A percentile compares a stretch with the other conserved stretches of the same genome.
Conservation (phyloP, 2,888 invertebrate species). For the Leptodirus hochenwartii region DNA sequence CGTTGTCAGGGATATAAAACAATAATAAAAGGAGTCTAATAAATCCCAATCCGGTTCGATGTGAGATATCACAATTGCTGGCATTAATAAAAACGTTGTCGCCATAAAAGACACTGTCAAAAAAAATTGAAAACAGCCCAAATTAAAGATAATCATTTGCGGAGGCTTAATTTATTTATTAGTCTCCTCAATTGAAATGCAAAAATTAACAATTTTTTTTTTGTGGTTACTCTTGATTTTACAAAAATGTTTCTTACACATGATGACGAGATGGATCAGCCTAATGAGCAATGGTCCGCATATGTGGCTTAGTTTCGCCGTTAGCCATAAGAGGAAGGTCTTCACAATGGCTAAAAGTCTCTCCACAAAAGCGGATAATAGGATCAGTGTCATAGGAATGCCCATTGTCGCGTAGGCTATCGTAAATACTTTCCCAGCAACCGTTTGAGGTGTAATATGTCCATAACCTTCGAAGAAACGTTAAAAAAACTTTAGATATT, state of each 20-base stretch:
- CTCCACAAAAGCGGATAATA: constrained; percentile 68
- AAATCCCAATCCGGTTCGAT: constrained; percentile 71
- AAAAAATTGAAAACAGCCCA: constrained; percentile 7
- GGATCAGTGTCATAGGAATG: constrained; percentile 70
- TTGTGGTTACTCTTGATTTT: too few relatives aligned
- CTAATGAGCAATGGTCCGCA: constrained; percentile 60
- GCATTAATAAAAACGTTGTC: constrained; percentile 49
- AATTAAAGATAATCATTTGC: constrained; percentile 6
- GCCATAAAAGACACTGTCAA: constrained; percentile 34
- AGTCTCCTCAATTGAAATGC: too few relatives aligned
- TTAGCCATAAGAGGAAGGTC: constrained; percentile 47
- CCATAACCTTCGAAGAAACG: constrained; percentile 52
- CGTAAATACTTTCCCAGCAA: constrained; percentile 75
- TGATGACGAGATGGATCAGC: constrained; percentile 51
- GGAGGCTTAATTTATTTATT: neutral
- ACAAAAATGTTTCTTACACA: constrained; percentile 40
- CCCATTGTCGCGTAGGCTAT: constrained; percentile 71
- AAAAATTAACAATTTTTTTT: too few relatives aligned
- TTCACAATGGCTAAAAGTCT: constrained; percentile 58
- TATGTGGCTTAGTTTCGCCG: constrained; percentile 49
- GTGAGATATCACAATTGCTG: constrained; percentile 53
- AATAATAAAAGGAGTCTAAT: constrained; percentile 78
- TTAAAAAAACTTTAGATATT: too few relatives aligned
- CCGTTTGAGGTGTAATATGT: constrained; percentile 70
- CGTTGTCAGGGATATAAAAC: constrained; percentile 78